Evolutionary conservation across 2,888 invertebrate genomes (phyloP), one percentile per base, ranked within the genome.

Genomic region (Lapara coniferarum): DNA sequence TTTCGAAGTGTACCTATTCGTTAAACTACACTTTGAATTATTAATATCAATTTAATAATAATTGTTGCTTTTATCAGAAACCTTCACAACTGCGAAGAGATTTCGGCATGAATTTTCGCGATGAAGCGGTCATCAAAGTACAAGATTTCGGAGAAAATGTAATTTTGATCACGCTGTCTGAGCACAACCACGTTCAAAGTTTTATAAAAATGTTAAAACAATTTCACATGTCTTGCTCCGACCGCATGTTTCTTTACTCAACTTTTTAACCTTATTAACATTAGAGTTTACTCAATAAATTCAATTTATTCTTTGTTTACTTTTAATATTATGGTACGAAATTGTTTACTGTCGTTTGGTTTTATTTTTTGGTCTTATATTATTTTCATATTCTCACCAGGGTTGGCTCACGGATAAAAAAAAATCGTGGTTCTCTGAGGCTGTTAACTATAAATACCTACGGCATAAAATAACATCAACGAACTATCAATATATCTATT

Each of bases 231-330:
- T 55, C 55, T 55, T 55, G 19, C 55, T 55, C 19, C 55, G 19
- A 55, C 55, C 19, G 55, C 55, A 19, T 55, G 19, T 55, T 55
- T 55, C 55, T 55, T 55, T 55, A 12, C 55, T 55, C 19, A 55
- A 55, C 19, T 55, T 55, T 55, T 19, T 16, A 55, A 55, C 55
- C 10, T 55, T 55, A 55, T 55, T 55, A 55, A 55, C 55, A 19
- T 55, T 55, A 19, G 19, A 19, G 55, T 55, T 55, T 55, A 19
- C 55, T 55, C 19, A 19, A 55, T 55, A 10, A 55, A 55, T 55
- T 55, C 19, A 55, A 55, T 55, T 55, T 55, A 55, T 55, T 55
- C 55, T 55, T 55, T 55, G 55, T 55, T 55, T 55, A 55, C 55
- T 55, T 55, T 10, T 55, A 55, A 19, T 55, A 3, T 55, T 55